These are phyloP conservation scores for Montifringilla adamsi DNA, from an alignment of 2,113 vertebrate genomes.

Conservation along the genomic window DNA sequence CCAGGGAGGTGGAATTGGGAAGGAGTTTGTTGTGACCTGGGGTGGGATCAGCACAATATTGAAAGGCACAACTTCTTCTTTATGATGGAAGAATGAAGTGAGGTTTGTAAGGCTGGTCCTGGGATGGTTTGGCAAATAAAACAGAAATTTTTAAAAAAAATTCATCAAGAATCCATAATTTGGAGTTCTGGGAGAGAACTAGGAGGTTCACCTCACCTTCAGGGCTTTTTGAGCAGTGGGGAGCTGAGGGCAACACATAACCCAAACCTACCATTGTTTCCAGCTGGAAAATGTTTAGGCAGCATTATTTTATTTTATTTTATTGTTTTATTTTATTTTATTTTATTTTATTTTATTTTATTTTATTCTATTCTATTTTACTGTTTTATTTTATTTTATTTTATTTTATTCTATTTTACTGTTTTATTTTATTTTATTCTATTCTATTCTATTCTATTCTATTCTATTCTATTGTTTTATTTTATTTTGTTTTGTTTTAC, in stretches of 20 bases:
- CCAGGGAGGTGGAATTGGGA: background rate
- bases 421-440: background rate
- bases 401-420: background rate
- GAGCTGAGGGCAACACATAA: background rate
- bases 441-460: too few species aligned
- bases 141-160: background rate
- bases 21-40: background rate
- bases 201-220: accelerated
- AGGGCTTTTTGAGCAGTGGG: background rate
- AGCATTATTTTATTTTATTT: accelerated
- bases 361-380: background rate
- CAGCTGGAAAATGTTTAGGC: background rate
- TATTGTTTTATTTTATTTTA: background rate
- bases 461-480: background rate
- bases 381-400: background rate
- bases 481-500: background rate
- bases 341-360: background rate
- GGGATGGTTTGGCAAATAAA: background rate
- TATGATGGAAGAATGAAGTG: background rate
- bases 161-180: background rate
- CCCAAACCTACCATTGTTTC: background rate
- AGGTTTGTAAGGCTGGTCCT: background rate
- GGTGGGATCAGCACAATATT: background rate
- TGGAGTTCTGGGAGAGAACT: background rate
- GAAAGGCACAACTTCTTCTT: background rate